Evolutionary conservation across 2,113 vertebrate genomes (phyloP).

Genomic region (Dasypus novemcinctus): DNA sequence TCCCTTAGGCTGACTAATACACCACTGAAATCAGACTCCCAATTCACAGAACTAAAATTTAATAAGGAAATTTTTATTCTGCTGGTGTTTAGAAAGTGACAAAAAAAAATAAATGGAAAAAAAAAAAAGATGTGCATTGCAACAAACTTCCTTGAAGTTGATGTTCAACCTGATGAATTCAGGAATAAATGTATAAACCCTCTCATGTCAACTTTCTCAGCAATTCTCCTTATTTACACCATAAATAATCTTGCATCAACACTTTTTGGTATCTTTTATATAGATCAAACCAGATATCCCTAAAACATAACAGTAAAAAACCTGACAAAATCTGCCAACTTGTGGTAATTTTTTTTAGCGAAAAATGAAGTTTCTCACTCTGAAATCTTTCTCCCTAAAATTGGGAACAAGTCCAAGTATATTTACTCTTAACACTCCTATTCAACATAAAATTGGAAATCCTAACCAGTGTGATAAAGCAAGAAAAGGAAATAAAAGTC

Average conservation of each 20-base stretch:
- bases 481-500: no score
- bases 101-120: background rate
- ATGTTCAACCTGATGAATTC: background rate
- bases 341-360: background rate
- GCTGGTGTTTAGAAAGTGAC: background rate
- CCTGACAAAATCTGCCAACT: background rate
- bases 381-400: background rate
- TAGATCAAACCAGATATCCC: background rate
- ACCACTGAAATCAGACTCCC: background rate
- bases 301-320: background rate
- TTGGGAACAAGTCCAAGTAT: no score
- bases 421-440: no score
- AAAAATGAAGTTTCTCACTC: background rate
- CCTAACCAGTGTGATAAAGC: no score
- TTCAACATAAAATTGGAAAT: no score
- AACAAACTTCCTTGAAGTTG: background rate
- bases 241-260: background rate
- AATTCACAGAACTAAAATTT: background rate
- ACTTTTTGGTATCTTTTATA: background rate
- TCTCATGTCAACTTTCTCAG: background rate
- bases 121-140: background rate
- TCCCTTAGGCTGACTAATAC: no score
- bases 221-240: background rate
- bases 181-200: background rate
- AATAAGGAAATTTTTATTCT: background rate